A percentile compares a stretch with the other conserved stretches of the same genome.
Conservation (phyloP, 2,797 vertebrate species). For the Spondyliosoma cantharus region DNA sequence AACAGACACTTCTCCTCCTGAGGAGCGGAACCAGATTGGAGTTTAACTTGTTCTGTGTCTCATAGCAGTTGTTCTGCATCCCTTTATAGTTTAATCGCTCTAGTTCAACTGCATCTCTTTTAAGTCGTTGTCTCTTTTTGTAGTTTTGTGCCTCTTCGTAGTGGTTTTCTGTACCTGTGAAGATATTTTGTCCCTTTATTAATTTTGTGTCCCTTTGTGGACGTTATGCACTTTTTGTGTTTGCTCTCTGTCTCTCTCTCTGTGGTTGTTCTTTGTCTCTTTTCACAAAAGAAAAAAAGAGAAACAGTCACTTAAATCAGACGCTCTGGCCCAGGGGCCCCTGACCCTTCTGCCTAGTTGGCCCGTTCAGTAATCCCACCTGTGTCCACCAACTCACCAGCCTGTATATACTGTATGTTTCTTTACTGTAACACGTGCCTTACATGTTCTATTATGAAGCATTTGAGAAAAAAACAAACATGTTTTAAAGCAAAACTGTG, state of each 20-base stretch:
- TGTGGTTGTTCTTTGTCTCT: background rate
- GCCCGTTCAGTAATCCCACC: background rate
- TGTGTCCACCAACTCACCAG: conserved; percentile 7
- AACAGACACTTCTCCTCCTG: background rate
- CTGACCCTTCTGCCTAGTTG: background rate
- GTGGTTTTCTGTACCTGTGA: background rate
- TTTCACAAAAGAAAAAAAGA: background rate
- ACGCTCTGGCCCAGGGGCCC: background rate
- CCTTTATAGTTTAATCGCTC: too few species aligned
- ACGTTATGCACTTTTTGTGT: background rate
- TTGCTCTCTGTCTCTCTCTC: background rate
- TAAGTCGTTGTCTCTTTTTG: background rate
- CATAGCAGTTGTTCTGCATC: background rate
- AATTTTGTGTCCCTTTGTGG: background rate
- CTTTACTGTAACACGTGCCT: conserved; percentile 24
- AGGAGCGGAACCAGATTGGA: too few species aligned
- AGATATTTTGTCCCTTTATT: background rate
- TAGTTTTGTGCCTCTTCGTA: background rate
- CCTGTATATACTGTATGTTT: conserved; percentile 21
- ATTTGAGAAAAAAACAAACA: conserved; percentile 34
- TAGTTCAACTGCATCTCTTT: background rate
- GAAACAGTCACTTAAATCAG: background rate
- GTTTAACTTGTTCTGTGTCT: background rate
- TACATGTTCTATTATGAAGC: conserved; percentile 22
- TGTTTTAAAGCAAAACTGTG: conserved; percentile 33